phyloP scores from a whole-genome alignment of 64 coral and sea anemone species.

The Actinia equina region DNA sequence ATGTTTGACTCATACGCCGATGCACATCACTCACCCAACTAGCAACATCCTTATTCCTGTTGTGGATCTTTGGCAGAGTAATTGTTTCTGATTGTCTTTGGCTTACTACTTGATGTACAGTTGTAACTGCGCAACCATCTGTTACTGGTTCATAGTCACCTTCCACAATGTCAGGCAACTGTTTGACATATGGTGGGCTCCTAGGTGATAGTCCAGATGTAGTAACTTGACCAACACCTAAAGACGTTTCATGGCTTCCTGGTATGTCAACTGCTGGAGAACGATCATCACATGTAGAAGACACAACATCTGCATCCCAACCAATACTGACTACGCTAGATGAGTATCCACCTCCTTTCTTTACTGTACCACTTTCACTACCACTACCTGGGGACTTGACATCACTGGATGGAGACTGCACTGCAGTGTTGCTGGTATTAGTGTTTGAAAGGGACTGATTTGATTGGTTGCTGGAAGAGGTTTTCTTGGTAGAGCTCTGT shows the following conservation, averaged over 20 bases:
- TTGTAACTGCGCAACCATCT: constrained; percentile 63
- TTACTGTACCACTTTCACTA: constrained; percentile 20
- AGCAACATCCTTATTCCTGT: constrained; percentile 68
- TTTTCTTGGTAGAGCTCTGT: constrained; percentile 3
- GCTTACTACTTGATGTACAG: constrained; percentile 43
- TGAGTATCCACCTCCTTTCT: constrained; percentile 26
- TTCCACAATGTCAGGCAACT: constrained; percentile 81
- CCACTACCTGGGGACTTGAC: constrained; percentile 28
- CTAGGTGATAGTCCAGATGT: constrained; percentile 64
- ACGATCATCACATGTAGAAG: constrained; percentile 17
- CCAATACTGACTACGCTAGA: constrained; percentile 10
- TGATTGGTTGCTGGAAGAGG: background rate
- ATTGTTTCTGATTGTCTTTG: constrained; percentile 30
- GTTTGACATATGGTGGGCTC: constrained; percentile 67
- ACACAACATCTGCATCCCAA: constrained; percentile 3
- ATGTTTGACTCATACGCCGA: constrained; percentile 83
- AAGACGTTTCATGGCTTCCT: background rate
- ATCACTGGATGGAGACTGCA: constrained; percentile 20
- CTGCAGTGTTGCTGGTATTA: background rate
- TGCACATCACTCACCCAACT: constrained; percentile 86
- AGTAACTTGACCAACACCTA: background rate
- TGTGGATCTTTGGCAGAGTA: constrained; percentile 71
- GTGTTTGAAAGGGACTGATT: background rate
- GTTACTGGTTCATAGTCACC: constrained; percentile 51
- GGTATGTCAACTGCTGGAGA: constrained; percentile 4